Evolutionary conservation across 30 jellyfish, hydroid and myxozoan species (phyloP).

Genomic region (Nemopilema nomurai): DNA sequence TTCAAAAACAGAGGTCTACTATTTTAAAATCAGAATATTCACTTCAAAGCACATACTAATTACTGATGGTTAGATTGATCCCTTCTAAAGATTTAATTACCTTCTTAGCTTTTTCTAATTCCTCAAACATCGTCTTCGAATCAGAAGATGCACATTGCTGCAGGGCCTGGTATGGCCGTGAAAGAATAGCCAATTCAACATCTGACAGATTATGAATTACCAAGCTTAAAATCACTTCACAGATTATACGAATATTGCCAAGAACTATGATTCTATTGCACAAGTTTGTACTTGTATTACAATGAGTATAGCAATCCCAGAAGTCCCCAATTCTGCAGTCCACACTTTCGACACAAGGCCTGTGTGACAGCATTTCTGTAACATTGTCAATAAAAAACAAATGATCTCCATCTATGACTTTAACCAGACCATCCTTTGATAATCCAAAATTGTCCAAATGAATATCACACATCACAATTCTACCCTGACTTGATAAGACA

Average conservation of each 20-base stretch:
- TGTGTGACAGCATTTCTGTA: neutral
- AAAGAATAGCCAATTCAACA: conserved; percentile 1
- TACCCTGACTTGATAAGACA: neutral
- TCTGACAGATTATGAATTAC: conserved; percentile 10
- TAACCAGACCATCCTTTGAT: neutral
- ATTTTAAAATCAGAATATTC: too few relatives aligned
- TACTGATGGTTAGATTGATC: too few relatives aligned
- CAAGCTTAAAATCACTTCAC: neutral
- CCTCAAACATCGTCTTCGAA: neutral
- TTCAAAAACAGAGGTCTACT: too few relatives aligned
- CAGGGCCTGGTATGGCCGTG: neutral
- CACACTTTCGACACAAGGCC: conserved; percentile 3
- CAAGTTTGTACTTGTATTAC: neutral
- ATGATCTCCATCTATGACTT: conserved; percentile 46
- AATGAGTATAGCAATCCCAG: conserved; percentile 9
- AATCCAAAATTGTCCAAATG: conserved; percentile 39
- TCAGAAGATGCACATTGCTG: neutral
- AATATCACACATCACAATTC: conserved; percentile 28
- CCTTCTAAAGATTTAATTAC: neutral
- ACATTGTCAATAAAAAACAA: neutral
- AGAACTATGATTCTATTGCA: conserved; percentile 13
- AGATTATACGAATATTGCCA: conserved; percentile 9
- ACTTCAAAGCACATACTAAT: too few relatives aligned
- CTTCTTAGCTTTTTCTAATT: neutral
- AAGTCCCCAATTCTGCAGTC: conserved; percentile 45